phyloP scores from a whole-genome alignment of 2,888 invertebrate species.

The Mimas tiliae region DNA sequence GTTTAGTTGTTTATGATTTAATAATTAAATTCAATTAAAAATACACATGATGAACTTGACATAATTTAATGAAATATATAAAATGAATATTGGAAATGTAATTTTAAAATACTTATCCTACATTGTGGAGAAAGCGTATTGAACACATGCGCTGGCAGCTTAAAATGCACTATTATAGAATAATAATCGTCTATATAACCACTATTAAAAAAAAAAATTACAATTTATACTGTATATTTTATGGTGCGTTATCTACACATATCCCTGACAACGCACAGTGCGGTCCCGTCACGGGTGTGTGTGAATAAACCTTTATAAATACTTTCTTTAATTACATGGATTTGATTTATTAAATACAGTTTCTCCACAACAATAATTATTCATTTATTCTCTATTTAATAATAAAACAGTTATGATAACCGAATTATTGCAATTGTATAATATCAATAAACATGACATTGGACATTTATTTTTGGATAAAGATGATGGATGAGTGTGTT shows the following conservation, averaged over 20 bases:
- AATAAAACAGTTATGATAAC: constrained; percentile 16
- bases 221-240: too few species aligned
- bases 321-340: background rate
- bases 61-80: background rate
- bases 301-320: background rate
- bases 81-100: constrained; percentile 14
- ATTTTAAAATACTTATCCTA: constrained; percentile 2
- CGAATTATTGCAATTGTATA: constrained; percentile 21
- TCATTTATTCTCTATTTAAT: constrained; percentile 4
- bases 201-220: too few species aligned
- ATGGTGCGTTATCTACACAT: too few species aligned
- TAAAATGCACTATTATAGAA: background rate
- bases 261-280: too few species aligned
- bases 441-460: constrained; percentile 15
- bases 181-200: background rate
- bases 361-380: constrained; percentile 6
- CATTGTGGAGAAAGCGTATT: constrained; percentile 5
- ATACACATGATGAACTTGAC: background rate
- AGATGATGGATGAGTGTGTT: background rate
- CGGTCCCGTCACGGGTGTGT: too few species aligned
- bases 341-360: background rate
- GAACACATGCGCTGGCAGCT: constrained; percentile 1
- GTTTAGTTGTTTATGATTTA: background rate
- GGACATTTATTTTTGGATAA: constrained; percentile 1
- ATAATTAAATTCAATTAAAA: constrained; percentile 21